These are phyloP conservation scores for Conops quadrifasciatus DNA, from an alignment of 2,888 invertebrate species.

Conservation along the genomic window DNA sequence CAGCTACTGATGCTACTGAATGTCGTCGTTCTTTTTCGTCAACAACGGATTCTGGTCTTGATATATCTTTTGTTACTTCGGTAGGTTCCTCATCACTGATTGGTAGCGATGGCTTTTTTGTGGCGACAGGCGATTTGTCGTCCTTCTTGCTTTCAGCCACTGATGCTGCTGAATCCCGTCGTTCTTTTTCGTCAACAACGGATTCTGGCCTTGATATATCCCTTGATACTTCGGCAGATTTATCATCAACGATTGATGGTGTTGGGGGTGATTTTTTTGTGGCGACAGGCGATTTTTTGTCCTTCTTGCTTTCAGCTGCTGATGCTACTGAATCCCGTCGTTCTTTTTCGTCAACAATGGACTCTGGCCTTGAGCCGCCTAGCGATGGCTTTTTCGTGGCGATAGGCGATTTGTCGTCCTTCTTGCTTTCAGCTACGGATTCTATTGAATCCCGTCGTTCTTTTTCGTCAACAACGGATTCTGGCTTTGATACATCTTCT, in stretches of 20 bases:
- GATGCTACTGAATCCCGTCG: background rate
- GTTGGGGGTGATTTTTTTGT: constrained; percentile 43
- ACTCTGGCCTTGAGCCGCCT: constrained; percentile 33
- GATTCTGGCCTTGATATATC: constrained; percentile 39
- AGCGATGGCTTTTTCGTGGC: constrained; percentile 43
- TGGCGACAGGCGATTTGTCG: constrained; percentile 34
- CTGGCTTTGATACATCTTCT: constrained; percentile 44
- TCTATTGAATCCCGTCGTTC: constrained; percentile 34
- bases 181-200: constrained; percentile 26
- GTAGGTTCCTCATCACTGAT: constrained; percentile 39
- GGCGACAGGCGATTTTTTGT: constrained; percentile 17
- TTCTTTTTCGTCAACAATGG: constrained; percentile 12
- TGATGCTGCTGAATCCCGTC: constrained; percentile 23
- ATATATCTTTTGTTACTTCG: constrained; percentile 42
- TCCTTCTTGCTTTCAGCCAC: constrained; percentile 33
- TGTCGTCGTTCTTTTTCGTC: constrained; percentile 40
- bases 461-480: constrained; percentile 44
- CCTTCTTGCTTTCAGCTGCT: constrained; percentile 32
- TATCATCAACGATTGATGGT: constrained; percentile 28
- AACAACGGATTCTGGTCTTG: constrained; percentile 43
- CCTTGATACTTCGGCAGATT: constrained; percentile 31
- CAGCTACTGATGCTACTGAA: constrained; percentile 37
- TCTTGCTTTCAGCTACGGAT: constrained; percentile 38
- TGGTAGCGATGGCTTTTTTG: constrained; percentile 41
- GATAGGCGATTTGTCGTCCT: constrained; percentile 28